Percentiles rank a stretch among this genome's conserved stretches.
phyloP scores from a whole-genome alignment of 2,888 invertebrate species.

The Muscina levida region DNA sequence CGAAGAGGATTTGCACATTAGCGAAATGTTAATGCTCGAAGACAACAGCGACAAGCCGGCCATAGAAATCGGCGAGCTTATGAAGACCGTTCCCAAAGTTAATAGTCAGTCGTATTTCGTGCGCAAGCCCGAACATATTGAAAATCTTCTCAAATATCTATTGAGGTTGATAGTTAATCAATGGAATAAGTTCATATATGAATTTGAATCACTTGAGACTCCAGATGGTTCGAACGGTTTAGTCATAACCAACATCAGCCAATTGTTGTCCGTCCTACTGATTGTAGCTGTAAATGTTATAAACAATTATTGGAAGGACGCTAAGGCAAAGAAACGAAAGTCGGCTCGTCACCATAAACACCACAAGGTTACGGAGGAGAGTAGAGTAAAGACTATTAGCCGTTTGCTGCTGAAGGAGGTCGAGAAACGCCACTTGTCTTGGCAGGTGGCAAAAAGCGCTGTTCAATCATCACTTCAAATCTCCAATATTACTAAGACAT shows the following conservation, averaged over 20 bases:
- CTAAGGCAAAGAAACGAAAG: slow-evolving; percentile 66
- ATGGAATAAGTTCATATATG: slow-evolving; percentile 90
- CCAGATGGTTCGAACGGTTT: slow-evolving; percentile 79
- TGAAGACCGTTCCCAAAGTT: slow-evolving; percentile 52
- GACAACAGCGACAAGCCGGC: slow-evolving; percentile 70
- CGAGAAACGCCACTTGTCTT: slow-evolving; percentile 74
- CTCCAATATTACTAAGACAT: slow-evolving; percentile 76
- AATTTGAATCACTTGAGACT: slow-evolving; percentile 88
- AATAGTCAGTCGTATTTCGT: slow-evolving; percentile 81
- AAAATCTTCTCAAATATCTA: slow-evolving; percentile 85
- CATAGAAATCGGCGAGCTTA: slow-evolving; percentile 68
- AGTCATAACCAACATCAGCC: slow-evolving; percentile 74
- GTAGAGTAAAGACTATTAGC: slow-evolving; percentile 68
- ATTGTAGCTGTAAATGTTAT: slow-evolving; percentile 85
- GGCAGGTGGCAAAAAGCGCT: slow-evolving; percentile 79
- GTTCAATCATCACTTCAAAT: slow-evolving; percentile 80
- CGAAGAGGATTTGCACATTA: slow-evolving; percentile 85
- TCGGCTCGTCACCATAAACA: slow-evolving; percentile 64
- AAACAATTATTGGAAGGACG: slow-evolving; percentile 82
- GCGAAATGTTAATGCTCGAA: slow-evolving; percentile 86
- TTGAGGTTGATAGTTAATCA: slow-evolving; percentile 85
- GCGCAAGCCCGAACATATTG: slow-evolving; percentile 83
- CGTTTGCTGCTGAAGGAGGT: slow-evolving; percentile 78
- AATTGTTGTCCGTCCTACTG: slow-evolving; percentile 82
- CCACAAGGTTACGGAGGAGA: slow-evolving; percentile 58